Evolutionary conservation across 2,888 invertebrate genomes (phyloP).

Genomic region (Hyppa rectilinea): DNA sequence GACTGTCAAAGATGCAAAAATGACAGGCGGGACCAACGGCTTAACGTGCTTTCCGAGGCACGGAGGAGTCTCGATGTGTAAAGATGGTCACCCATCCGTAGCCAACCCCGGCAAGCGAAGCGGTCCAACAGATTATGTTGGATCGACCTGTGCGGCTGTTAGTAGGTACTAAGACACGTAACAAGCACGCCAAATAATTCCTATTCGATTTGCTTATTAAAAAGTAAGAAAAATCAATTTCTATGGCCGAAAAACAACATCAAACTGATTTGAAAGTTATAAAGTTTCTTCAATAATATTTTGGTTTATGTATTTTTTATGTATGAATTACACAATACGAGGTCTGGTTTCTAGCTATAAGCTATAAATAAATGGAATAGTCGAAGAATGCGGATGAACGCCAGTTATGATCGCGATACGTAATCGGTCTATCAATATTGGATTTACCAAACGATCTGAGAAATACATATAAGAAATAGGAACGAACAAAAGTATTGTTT

Average conservation of each 20-base stretch:
- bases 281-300: constrained; percentile 28
- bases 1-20: too few species aligned
- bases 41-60: too few species aligned
- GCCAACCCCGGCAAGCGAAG: too few species aligned
- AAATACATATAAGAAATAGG: constrained; percentile 9
- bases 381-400: constrained; percentile 51
- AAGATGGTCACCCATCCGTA: too few species aligned
- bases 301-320: constrained; percentile 50
- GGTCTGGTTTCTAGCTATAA: constrained; percentile 27
- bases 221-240: constrained; percentile 5
- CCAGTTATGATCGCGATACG: constrained; percentile 32
- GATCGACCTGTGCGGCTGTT: too few species aligned
- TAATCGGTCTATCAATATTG: constrained; percentile 49
- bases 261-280: constrained; percentile 27
- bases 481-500: not conserved
- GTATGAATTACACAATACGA: constrained; percentile 36
- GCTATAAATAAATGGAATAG: constrained; percentile 40
- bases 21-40: too few species aligned
- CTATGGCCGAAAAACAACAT: not conserved
- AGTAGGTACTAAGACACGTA: too few species aligned
- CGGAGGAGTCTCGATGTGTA: too few species aligned
- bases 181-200: not conserved
- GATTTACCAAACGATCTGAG: constrained; percentile 24
- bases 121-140: too few species aligned
- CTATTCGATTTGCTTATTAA: constrained; percentile 6